Base-by-base conservation (phyloP, 2,888 invertebrate species). In the Eupithecia pulchellata region DNA sequence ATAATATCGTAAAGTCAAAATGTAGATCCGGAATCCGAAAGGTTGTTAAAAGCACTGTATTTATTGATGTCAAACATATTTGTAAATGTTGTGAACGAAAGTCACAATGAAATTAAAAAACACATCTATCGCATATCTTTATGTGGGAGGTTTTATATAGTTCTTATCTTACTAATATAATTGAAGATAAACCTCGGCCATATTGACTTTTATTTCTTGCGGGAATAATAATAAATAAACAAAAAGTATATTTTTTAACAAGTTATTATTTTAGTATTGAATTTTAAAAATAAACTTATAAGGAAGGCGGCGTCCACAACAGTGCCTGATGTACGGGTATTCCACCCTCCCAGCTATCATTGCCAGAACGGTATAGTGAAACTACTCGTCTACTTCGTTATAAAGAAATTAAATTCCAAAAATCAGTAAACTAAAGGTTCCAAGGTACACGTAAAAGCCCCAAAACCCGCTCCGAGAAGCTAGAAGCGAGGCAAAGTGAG, bases 1-100 rank as follows among this genome's bases (percentile, higher is more conserved):
- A 52, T 36, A 66, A 47, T 64, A 63, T 78, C 79, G 75, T 79
- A 79, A 78, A 77, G 57, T 69, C 64, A 66, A 66, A 75, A 73
- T 64, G 73, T 75, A 75, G 82, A 82, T 84, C n/a, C n/a, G n/a
- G n/a, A n/a, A 82, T 84, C 80, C 79, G 86, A 85, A 81, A 87
- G 82, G 85, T 87, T 83, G 83, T 89, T 86, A 89, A 87, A 83
- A 76, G 74, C 77, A 82, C 84, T 77, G 84, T 80, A 88, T 89
- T 88, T 88, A 88, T 87, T 83, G 81, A 79, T 83, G 82, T 80
- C 80, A 74, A 82, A 82, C 84, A 82, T 87, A 86, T 87, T 87
- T 86, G 86, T 89, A 85, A 86, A 88, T 84, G 83, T 85, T 86
- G 82, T 77, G 79, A 80, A 71, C 73, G 75, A 71, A 75, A 73